These are phyloP conservation scores for Protaetia brevitarsis DNA, from an alignment of 1,140 invertebrate genomes.

Conservation along the genomic window DNA sequence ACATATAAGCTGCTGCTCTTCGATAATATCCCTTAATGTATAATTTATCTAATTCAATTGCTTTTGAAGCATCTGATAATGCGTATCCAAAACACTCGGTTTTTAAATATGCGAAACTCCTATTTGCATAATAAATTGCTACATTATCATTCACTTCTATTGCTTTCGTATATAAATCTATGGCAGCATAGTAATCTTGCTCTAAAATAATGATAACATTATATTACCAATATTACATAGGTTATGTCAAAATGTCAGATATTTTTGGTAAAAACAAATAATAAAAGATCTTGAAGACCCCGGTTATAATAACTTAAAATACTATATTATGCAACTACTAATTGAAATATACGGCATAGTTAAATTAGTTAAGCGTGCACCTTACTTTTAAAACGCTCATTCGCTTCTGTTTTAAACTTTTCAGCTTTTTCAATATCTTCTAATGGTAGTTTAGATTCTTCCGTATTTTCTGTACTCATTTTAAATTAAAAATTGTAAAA, in stretches of 20 bases:
- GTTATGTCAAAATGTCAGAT: constrained; percentile 21
- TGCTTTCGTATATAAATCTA: constrained; percentile 86
- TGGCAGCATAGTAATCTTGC: constrained; percentile 84
- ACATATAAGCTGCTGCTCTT: constrained; percentile 94
- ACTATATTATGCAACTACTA: neutral
- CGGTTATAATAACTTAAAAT: neutral
- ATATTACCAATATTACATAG: constrained; percentile 28
- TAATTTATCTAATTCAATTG: constrained; percentile 83
- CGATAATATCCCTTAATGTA: constrained; percentile 96
- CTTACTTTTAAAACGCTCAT: constrained; percentile 83
- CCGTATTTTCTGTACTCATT: constrained; percentile 32
- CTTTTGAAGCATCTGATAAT: constrained; percentile 84
- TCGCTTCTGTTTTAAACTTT: constrained; percentile 78
- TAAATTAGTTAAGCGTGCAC: constrained; percentile 27
- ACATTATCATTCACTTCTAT: constrained; percentile 81
- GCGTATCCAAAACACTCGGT: constrained; percentile 94
- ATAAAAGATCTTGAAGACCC: neutral
- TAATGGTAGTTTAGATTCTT: constrained; percentile 29
- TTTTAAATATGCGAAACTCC: constrained; percentile 91
- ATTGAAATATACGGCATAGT: neutral
- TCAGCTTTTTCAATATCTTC: constrained; percentile 61
- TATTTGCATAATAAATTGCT: constrained; percentile 88
- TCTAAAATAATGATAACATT: constrained; percentile 60
- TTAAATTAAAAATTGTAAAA: constrained; percentile 23
- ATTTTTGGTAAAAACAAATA: neutral